A percentile compares a stretch with the other conserved stretches of the same genome.
Evolutionary conservation across 92 coral and sea anemone species (phyloP).

Genomic region (Nematostella vectensis): DNA sequence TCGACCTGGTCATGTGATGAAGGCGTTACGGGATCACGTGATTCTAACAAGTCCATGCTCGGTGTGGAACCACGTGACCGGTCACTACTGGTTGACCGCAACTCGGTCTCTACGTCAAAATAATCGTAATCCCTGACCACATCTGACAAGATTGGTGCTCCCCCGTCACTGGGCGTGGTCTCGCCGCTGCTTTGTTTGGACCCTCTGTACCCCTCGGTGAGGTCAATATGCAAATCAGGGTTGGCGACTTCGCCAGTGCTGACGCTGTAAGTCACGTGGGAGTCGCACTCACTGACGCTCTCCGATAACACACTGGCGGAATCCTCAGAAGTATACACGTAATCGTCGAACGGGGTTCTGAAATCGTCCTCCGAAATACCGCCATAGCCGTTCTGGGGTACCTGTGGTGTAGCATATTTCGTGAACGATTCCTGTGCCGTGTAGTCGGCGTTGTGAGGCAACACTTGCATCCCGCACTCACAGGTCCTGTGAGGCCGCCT

Average conservation of each 20-base stretch:
- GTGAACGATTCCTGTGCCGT: too few relatives aligned
- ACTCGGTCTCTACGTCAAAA: conserved; percentile 50
- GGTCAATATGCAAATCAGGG: conserved; percentile 5
- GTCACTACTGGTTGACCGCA: conserved; percentile 52
- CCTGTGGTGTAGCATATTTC: neutral
- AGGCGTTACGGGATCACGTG: conserved; percentile 15
- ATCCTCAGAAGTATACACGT: conserved; percentile 18
- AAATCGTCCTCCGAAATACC: conserved; percentile 3
- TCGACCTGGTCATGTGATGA: neutral
- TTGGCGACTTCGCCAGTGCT: neutral
- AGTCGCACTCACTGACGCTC: conserved; percentile 1
- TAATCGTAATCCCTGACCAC: conserved; percentile 13
- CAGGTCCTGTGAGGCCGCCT: too few relatives aligned
- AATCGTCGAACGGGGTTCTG: conserved; percentile 27
- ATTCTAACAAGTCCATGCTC: conserved; percentile 32
- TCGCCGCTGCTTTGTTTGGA: conserved; percentile 5
- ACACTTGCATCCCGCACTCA: too few relatives aligned
- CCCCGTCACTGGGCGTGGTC: conserved; percentile 13
- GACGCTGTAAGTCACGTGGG: neutral
- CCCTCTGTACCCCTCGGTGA: neutral
- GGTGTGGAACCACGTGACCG: conserved; percentile 43
- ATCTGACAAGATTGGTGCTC: conserved; percentile 9
- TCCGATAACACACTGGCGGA: conserved; percentile 12
- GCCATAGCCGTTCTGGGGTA: conserved; percentile 5
- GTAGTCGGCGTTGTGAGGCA: too few relatives aligned